These are phyloP conservation scores for Dromius quadrimaculatus DNA, from an alignment of 2,888 invertebrate species.

Conservation along the genomic window DNA sequence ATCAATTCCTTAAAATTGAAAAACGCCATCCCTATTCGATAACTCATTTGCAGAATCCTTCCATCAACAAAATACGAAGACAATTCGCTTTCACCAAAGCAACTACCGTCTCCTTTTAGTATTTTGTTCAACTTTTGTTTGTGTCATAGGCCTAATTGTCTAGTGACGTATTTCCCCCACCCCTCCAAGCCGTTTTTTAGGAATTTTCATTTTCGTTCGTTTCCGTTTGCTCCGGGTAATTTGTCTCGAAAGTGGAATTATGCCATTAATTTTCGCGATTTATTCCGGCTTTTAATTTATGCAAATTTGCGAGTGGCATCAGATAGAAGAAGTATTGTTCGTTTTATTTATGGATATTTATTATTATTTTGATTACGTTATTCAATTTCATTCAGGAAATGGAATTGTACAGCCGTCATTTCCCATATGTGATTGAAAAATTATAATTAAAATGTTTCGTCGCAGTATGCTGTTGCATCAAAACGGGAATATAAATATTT, in stretches of 20 bases:
- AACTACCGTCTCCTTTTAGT: too few relatives aligned
- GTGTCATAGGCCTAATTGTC: constrained; percentile 14
- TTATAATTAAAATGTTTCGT: too few relatives aligned
- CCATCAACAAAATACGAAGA: constrained; percentile 6
- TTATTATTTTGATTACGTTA: background rate
- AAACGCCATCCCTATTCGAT: too few relatives aligned
- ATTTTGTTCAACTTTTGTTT: constrained; percentile 11
- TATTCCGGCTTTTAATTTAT: constrained; percentile 25
- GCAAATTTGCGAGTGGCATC: background rate
- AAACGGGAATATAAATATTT: too few relatives aligned
- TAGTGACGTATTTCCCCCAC: background rate
- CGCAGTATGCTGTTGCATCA: too few relatives aligned
- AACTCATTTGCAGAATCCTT: too few relatives aligned
- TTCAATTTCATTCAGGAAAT: too few relatives aligned
- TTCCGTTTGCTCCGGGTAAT: background rate
- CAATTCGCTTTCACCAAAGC: constrained; percentile 24
- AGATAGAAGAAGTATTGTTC: background rate
- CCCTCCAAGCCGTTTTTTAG: background rate
- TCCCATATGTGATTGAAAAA: too few relatives aligned
- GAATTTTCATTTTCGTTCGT: constrained; percentile 12
- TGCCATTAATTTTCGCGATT: background rate
- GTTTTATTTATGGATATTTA: constrained; percentile 16
- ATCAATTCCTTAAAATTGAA: too few relatives aligned
- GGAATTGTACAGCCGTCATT: too few relatives aligned
- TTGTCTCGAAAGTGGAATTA: constrained; percentile 17